Conservation (phyloP, 2,888 invertebrate species). For the Catotricha subobsoleta region DNA sequence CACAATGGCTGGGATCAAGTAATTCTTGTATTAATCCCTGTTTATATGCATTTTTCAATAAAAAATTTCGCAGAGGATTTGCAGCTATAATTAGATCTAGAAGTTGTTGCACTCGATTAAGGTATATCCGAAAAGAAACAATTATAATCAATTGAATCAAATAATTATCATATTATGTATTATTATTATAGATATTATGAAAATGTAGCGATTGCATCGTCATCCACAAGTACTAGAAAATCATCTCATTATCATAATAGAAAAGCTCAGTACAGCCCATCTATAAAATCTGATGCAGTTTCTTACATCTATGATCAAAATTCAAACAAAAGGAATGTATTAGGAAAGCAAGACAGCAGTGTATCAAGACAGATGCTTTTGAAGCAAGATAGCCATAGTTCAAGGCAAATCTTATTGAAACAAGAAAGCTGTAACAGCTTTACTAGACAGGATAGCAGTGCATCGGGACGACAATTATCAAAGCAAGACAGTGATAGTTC, state of each 20-base stretch:
- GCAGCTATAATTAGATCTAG: slow-evolving; percentile 71
- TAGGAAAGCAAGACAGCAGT: slow-evolving; percentile 19
- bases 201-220: slow-evolving; percentile 69
- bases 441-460: slow-evolving; percentile 22
- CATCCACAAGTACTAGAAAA: slow-evolving; percentile 68
- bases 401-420: slow-evolving; percentile 25
- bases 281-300: slow-evolving; percentile 32
- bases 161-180: background rate
- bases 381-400: slow-evolving; percentile 29
- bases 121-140: too few species aligned
- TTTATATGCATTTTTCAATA: slow-evolving; percentile 86
- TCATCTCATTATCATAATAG: slow-evolving; percentile 66
- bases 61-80: slow-evolving; percentile 81
- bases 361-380: slow-evolving; percentile 22
- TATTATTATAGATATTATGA: slow-evolving; percentile 45
- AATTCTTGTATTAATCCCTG: slow-evolving; percentile 94
- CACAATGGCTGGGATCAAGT: slow-evolving; percentile 82
- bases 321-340: slow-evolving; percentile 26
- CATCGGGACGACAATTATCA: slow-evolving; percentile 23
- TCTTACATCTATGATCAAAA: slow-evolving; percentile 37
- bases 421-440: slow-evolving; percentile 26
- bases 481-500: slow-evolving; percentile 28
- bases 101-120: slow-evolving; percentile 65
- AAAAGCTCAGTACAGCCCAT: slow-evolving; percentile 37
- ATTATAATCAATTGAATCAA: too few species aligned